Evolutionary conservation across 2,113 vertebrate genomes (phyloP).

Genomic region (Orcinus orca): DNA sequence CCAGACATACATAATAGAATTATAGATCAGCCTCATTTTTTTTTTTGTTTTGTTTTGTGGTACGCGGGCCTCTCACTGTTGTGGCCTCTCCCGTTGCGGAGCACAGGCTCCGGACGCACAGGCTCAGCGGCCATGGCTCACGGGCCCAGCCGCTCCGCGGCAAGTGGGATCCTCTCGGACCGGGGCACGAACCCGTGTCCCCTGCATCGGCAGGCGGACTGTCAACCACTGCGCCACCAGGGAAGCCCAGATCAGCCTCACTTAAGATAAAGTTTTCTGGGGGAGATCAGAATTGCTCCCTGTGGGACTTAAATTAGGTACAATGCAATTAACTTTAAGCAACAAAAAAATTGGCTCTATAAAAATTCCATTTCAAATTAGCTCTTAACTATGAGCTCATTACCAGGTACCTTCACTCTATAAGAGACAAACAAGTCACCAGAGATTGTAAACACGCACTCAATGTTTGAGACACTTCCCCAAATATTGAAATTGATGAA

Average conservation of each 20-base stretch:
- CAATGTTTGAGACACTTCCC: background rate
- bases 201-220: too few relatives aligned
- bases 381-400: conserved; percentile 51
- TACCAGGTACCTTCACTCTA: conserved; percentile 19
- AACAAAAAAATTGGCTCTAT: conserved; percentile 69
- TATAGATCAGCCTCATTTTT: conserved; percentile 63
- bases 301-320: conserved; percentile 69
- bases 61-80: too few relatives aligned
- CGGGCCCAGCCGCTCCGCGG: too few relatives aligned
- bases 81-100: too few relatives aligned
- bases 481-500: background rate
- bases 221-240: too few relatives aligned
- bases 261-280: conserved; percentile 70
- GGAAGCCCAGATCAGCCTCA: conserved; percentile 40
- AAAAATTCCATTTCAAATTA: conserved; percentile 71
- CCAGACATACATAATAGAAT: conserved; percentile 46
- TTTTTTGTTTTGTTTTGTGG: too few relatives aligned
- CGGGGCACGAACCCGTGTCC: too few relatives aligned
- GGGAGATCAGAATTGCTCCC: conserved; percentile 60
- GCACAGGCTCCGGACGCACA: too few relatives aligned
- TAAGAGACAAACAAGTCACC: conserved; percentile 20
- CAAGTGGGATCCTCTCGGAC: too few relatives aligned
- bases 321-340: conserved; percentile 77
- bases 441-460: background rate
- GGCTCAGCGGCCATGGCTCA: too few relatives aligned